Percentiles rank a stretch among this genome's conserved stretches.
These are phyloP conservation scores for Tenodera sinensis DNA, from an alignment of 2,888 invertebrate genomes.

Conservation along the genomic window DNA sequence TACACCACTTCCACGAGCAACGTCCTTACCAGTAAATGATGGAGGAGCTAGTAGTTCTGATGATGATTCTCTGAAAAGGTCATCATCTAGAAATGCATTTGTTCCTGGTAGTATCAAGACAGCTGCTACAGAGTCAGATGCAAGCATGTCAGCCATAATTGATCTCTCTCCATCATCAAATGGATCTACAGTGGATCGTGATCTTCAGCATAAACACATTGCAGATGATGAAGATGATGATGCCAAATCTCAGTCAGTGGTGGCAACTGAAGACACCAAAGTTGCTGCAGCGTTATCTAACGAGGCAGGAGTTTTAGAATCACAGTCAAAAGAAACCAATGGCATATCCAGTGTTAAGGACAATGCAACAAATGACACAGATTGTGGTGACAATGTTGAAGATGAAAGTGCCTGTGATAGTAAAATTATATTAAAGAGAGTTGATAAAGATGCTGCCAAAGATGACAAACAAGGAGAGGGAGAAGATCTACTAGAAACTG, in stretches of 20 bases:
- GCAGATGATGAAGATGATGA: constrained; percentile 8
- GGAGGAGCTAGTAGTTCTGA: constrained; percentile 34
- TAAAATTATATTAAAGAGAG: constrained; percentile 46
- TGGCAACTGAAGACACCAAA: not conserved
- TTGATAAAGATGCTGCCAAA: constrained; percentile 32
- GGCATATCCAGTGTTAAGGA: constrained; percentile 19
- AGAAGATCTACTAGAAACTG: constrained; percentile 22
- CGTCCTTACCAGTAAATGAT: constrained; percentile 43
- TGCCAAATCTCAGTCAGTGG: not conserved
- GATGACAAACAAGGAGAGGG: constrained; percentile 24
- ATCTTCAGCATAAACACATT: not conserved
- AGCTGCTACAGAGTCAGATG: constrained; percentile 6
- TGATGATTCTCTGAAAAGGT: constrained; percentile 28
- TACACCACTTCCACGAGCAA: constrained; percentile 44
- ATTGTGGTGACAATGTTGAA: constrained; percentile 30
- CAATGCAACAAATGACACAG: not conserved
- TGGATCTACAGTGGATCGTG: constrained; percentile 4
- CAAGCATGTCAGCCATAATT: constrained; percentile 10
- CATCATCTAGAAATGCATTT: not conserved
- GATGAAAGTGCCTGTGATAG: constrained; percentile 50
- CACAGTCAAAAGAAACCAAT: constrained; percentile 16
- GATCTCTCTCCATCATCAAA: constrained; percentile 27
- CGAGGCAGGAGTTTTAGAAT: not conserved
- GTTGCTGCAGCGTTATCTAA: not conserved
- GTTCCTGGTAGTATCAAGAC: constrained; percentile 2